Evolutionary conservation across 2,888 invertebrate genomes (phyloP), one percentile per base, ranked within the genome.

Genomic region (Lepas anatifera): DNA sequence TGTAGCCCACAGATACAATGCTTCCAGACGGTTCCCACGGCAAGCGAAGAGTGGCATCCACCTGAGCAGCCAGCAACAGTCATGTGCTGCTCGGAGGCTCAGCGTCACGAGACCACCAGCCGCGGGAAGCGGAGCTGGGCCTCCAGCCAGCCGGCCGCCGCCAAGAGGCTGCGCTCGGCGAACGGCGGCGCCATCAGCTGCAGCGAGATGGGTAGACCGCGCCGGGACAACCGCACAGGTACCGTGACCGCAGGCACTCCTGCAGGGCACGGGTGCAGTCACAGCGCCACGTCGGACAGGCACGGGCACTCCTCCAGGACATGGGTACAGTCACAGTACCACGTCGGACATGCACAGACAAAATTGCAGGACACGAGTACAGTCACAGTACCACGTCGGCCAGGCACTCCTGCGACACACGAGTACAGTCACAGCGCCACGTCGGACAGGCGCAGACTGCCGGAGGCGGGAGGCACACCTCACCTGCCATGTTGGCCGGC

Each of bases 251-350:
- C 72, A 13, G 71, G 71, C 16, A 73, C 63, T 81, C 98, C 98
- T 52, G 97, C 95, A 91, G 99, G 99, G 0, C 92, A 92, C 0
- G 98, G 90, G 77, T 95, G 95, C 0, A 98, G 98, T 77, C 93
- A 98, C 78, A 88, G 35, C 11, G 35, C 11, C 63, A 29, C 29
- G 11, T 32, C 29, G 63, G 63, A 16, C 25, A 25, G 39, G 16
- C 29, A 32, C 37, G 6, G 18, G 27, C 39, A 41, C 41, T n/a
- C n/a, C n/a, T n/a, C n/a, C n/a, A n/a, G n/a, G n/a, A n/a, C n/a
- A n/a, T n/a, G n/a, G n/a, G n/a, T n/a, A n/a, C n/a, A n/a, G n/a
- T n/a, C n/a, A n/a, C n/a, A n/a, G n/a, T n/a, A n/a, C n/a, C n/a
- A n/a, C n/a, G n/a, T n/a, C n/a, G n/a, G n/a, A n/a, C n/a, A n/a